These are phyloP conservation scores for Drosophila emarginata DNA, from an alignment of 2,888 invertebrate species.

Conservation along the genomic window DNA sequence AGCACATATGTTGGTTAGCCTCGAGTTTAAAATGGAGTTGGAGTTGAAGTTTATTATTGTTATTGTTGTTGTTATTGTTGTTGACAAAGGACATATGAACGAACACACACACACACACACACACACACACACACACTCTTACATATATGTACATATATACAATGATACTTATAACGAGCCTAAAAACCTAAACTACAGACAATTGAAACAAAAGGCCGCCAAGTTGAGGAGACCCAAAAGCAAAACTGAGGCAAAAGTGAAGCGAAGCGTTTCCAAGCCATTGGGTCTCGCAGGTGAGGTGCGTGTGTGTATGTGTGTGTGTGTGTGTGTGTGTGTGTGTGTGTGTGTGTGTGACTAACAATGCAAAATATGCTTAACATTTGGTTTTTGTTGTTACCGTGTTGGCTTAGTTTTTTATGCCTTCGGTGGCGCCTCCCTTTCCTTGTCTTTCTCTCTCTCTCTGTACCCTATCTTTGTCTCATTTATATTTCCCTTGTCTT, in stretches of 20 bases:
- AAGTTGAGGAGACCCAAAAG: constrained; percentile 47
- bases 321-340: constrained; percentile 57
- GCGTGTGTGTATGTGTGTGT: constrained; percentile 46
- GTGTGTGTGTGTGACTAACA: constrained; percentile 64
- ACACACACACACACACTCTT: constrained; percentile 19
- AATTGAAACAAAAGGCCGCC: constrained; percentile 70
- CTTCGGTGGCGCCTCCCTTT: constrained; percentile 29
- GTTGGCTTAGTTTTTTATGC: constrained; percentile 32
- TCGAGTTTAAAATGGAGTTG: not conserved
- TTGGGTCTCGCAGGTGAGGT: constrained; percentile 17
- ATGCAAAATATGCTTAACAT: constrained; percentile 74
- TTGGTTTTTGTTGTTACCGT: constrained; percentile 36
- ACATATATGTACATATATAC: constrained; percentile 20
- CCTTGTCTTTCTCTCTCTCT: constrained; percentile 24
- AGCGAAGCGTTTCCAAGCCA: constrained; percentile 17
- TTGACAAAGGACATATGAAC: constrained; percentile 59
- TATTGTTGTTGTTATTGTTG: constrained; percentile 50
- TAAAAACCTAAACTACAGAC: constrained; percentile 71
- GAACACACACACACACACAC: constrained; percentile 16
- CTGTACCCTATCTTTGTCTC: constrained; percentile 20
- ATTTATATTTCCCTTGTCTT: constrained; percentile 60
- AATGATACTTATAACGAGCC: constrained; percentile 59
- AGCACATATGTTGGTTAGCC: constrained; percentile 49
- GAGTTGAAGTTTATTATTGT: constrained; percentile 49
- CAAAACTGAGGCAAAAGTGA: constrained; percentile 29